phyloP scores from a whole-genome alignment of 2,888 invertebrate genomes.

The Brenthis daphne region DNA sequence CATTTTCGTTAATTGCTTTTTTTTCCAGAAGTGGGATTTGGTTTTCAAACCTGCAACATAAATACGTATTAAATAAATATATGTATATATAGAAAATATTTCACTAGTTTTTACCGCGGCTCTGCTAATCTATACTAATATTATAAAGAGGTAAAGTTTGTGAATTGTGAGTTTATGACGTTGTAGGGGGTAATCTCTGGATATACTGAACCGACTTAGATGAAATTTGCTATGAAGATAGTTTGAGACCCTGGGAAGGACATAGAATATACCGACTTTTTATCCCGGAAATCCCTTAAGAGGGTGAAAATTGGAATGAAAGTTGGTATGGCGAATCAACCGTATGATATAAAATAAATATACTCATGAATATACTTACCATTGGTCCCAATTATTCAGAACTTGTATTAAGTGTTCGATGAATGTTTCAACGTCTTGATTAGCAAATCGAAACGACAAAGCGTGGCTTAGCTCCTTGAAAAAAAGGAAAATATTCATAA shows the following conservation, averaged over 20 bases:
- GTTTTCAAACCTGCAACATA: constrained; percentile 60
- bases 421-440: constrained; percentile 48
- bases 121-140: too few species aligned
- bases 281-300: too few species aligned
- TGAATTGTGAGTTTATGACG: too few species aligned
- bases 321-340: too few species aligned
- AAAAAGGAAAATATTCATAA: constrained; percentile 13
- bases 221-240: neutral
- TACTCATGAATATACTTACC: constrained; percentile 49
- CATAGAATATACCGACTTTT: too few species aligned
- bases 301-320: too few species aligned
- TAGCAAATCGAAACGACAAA: constrained; percentile 48
- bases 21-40: constrained; percentile 57
- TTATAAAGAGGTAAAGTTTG: too few species aligned
- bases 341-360: neutral
- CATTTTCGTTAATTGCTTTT: constrained; percentile 52
- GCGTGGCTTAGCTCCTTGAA: constrained; percentile 63
- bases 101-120: too few species aligned
- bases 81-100: too few species aligned
- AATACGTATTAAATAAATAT: too few species aligned
- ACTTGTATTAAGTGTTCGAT: constrained; percentile 51
- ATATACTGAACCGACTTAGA: too few species aligned
- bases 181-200: too few species aligned
- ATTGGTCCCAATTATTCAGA: constrained; percentile 63
- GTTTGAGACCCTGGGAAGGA: neutral